These are phyloP conservation scores for Amphipyra tragopoginis DNA, from an alignment of 2,888 invertebrate genomes.

Conservation along the genomic window DNA sequence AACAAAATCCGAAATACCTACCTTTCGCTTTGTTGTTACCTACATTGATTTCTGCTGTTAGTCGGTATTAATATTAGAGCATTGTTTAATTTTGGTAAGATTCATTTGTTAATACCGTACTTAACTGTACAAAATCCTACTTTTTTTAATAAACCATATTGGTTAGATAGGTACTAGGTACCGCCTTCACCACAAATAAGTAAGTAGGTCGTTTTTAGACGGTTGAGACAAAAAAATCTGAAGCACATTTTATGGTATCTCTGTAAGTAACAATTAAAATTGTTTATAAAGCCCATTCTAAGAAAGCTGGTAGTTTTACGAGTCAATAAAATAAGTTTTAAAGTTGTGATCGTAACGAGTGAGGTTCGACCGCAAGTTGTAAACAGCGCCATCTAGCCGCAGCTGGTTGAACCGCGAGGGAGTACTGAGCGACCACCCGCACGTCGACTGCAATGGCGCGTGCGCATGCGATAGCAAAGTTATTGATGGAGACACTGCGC, in stretches of 20 bases:
- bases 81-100: no score
- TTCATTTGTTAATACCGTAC: no score
- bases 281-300: conserved; percentile 47
- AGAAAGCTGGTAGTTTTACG: conserved; percentile 59
- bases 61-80: no score
- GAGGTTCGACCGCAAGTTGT: conserved; percentile 48
- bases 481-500: conserved; percentile 28
- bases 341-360: conserved; percentile 40
- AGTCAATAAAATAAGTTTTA: conserved; percentile 59
- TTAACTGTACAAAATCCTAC: no score
- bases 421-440: conserved; percentile 71
- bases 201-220: no score
- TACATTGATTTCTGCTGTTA: no score
- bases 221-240: conserved; percentile 12
- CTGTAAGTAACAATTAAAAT: conserved; percentile 42
- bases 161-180: no score
- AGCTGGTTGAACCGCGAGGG: conserved; percentile 68
- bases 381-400: conserved; percentile 79
- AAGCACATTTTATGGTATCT: conserved; percentile 7
- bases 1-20: no score
- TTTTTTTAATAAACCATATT: background rate
- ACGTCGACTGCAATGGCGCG: conserved; percentile 25
- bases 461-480: conserved; percentile 42
- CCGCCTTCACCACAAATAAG: background rate
- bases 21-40: no score